Conservation (phyloP, 2,888 invertebrate genomes). For the Sepiola atlantica region DNA sequence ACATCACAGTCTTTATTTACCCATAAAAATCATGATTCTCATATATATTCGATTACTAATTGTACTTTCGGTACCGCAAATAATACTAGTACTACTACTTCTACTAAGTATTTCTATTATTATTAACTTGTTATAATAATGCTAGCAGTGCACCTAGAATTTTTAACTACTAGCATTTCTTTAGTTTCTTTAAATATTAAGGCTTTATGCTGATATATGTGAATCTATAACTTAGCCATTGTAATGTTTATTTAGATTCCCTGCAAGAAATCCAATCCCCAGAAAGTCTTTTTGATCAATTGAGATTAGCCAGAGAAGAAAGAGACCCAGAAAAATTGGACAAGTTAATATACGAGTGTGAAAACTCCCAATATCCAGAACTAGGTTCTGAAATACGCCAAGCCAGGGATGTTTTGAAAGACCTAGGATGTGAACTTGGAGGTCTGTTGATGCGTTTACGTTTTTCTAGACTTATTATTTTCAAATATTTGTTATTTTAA, state of each 20-base stretch:
- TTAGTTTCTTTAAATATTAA: too few species aligned
- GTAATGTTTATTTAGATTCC: not conserved
- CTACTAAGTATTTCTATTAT: too few species aligned
- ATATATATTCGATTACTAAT: too few species aligned
- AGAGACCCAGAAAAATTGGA: not conserved
- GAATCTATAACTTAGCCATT: not conserved
- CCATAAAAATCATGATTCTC: too few species aligned
- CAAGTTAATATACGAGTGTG: slow-evolving; percentile 24
- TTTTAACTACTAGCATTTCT: too few species aligned
- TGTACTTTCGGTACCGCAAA: too few species aligned
- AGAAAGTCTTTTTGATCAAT: not conserved
- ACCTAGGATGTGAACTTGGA: slow-evolving; percentile 14
- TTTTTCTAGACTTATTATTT: not conserved
- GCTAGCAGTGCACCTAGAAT: too few species aligned
- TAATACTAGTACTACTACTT: too few species aligned
- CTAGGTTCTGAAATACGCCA: not conserved
- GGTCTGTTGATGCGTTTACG: not conserved
- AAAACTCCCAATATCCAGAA: slow-evolving; percentile 41
- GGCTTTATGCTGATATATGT: not conserved
- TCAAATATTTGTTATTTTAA: not conserved
- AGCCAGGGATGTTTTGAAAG: slow-evolving; percentile 12
- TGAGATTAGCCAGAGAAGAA: not conserved
- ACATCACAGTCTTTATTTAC: too few species aligned
- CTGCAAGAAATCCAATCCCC: not conserved
- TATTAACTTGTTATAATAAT: too few species aligned